Base-by-base conservation (phyloP, 2,888 invertebrate species). In the Junonia oenone region DNA sequence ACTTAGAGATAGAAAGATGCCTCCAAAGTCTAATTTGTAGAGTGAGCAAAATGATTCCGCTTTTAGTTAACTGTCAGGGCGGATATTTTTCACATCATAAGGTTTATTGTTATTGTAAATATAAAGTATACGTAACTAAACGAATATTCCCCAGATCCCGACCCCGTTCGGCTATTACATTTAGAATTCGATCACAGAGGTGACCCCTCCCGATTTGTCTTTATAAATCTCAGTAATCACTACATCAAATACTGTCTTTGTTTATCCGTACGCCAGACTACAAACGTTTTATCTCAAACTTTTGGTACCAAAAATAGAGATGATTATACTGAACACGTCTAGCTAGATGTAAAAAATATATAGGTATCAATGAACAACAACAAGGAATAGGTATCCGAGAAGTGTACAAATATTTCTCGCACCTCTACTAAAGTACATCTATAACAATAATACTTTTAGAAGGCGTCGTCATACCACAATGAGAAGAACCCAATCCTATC, bases 371-470 rank as follows among this genome's bases (percentile, higher is more conserved):
- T 83, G 81, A 87, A 90, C 85, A 89, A 90, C 86, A 90, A 90
- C 89, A 83, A 88, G 88, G 85, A 75, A 72, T 81, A 84, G 84
- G 84, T 81, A 78, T 78, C 73, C 87, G 88, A 88, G 86, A 89
- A 83, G 79, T 87, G 85, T 87, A 89, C 88, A 88, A 83, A 79
- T 78, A 75, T 85, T 83, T 87, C 89, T 83, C 89, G 84, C 75
- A 80, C 81, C 82, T 82, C 84, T 83, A 87, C 83, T 80, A 73
- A 75, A 83, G 81, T 88, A 88, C 82, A 86, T 85, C 75, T 82
- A 88, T 83, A 90, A 90, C 89, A 89, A 89, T 89, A 88, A 89
- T 89, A 88, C 87, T 87, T 81, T 80, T 79, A 83, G 84, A 89
- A 88, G 88, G 88, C 88, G 78, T 83, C 78, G 80, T 83, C 84